A percentile compares a stretch with the other conserved stretches of the same genome.
Conservation (phyloP, 2,113 vertebrate species). For the Pitta sordida region DNA sequence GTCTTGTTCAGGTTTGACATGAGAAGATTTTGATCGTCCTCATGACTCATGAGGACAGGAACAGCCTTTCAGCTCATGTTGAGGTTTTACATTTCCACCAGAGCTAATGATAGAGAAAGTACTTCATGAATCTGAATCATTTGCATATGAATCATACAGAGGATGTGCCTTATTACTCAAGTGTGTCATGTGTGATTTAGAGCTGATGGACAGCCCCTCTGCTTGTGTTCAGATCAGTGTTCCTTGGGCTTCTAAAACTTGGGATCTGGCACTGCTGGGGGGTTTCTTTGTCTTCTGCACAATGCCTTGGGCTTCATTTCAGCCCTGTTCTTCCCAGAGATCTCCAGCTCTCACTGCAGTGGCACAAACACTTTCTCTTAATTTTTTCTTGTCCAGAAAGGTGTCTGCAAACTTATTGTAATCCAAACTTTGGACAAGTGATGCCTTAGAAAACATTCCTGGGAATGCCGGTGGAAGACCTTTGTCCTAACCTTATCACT, state of each 20-base stretch:
- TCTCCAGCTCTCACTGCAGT: not conserved
- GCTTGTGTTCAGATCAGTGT: not conserved
- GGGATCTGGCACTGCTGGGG: not conserved
- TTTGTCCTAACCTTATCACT: not conserved
- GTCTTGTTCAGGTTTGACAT: not conserved
- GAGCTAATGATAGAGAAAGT: conserved; percentile 9
- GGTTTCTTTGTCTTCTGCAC: not conserved
- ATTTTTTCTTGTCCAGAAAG: not conserved
- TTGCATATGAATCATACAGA: not conserved
- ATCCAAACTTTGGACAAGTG: not conserved
- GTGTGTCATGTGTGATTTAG: not conserved
- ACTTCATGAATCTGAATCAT: conserved; percentile 3
- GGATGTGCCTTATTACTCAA: conserved; percentile 5
- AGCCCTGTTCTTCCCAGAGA: not conserved
- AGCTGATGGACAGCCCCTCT: not conserved
- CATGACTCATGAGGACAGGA: not conserved
- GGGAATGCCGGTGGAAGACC: not conserved
- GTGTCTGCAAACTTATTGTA: not conserved
- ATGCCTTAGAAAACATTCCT: not conserved
- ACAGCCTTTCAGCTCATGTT: not conserved
- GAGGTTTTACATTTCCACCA: not conserved
- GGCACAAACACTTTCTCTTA: not conserved
- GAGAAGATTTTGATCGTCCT: not conserved
- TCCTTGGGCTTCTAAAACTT: not conserved
- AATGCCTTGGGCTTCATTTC: not conserved